phyloP scores from a whole-genome alignment of 2,888 invertebrate species.

The Xestobium rufovillosum region DNA sequence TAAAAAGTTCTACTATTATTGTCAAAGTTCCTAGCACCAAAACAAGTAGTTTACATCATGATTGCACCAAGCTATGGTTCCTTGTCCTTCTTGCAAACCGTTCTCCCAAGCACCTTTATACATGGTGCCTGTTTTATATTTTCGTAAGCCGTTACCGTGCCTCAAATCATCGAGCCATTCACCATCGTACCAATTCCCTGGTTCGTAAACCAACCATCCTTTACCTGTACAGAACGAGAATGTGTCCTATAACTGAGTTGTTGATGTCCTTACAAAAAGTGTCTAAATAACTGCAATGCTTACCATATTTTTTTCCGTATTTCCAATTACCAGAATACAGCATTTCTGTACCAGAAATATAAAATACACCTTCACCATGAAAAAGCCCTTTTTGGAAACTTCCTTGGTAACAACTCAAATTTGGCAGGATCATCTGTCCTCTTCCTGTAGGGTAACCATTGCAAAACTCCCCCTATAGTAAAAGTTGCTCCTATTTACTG shows the following conservation, averaged over 20 bases:
- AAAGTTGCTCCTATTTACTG: neutral
- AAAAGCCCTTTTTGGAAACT: slow-evolving; percentile 50
- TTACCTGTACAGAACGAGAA: slow-evolving; percentile 25
- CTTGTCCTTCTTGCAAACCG: slow-evolving; percentile 49
- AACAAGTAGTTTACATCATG: slow-evolving; percentile 46
- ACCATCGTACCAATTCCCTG: slow-evolving; percentile 42
- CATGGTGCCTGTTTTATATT: slow-evolving; percentile 48
- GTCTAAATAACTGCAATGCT: slow-evolving; percentile 6
- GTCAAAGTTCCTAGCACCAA: neutral
- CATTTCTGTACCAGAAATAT: slow-evolving; percentile 26
- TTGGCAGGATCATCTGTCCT: slow-evolving; percentile 50
- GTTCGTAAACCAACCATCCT: slow-evolving; percentile 38
- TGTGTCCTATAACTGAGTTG: too few species aligned
- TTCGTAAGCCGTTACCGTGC: slow-evolving; percentile 49
- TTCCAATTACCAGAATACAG: slow-evolving; percentile 43
- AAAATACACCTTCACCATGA: slow-evolving; percentile 40
- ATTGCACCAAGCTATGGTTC: slow-evolving; percentile 55
- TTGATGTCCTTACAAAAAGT: too few species aligned
- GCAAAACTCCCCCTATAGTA: slow-evolving; percentile 49
- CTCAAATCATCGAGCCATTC: slow-evolving; percentile 39
- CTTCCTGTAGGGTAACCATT: slow-evolving; percentile 50
- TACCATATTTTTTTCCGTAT: slow-evolving; percentile 38
- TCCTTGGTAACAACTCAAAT: slow-evolving; percentile 52
- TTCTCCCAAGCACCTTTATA: slow-evolving; percentile 52
- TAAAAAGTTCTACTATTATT: neutral